Percentiles rank a stretch among this genome's conserved stretches.
Evolutionary conservation across 64 coral and sea anemone species (phyloP).

Genomic region (Cladopsammia gracilis): DNA sequence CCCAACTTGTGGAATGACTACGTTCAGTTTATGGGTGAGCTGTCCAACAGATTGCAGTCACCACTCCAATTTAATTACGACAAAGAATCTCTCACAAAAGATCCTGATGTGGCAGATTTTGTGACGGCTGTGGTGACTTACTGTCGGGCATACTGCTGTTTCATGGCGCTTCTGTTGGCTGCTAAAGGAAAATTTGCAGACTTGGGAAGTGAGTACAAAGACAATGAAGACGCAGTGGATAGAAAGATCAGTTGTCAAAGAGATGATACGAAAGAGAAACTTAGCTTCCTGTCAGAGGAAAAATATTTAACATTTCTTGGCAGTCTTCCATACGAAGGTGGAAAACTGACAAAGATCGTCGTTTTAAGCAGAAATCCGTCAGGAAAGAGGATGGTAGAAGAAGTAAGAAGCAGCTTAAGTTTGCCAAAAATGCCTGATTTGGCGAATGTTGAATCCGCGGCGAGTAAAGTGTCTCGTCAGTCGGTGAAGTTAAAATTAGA

Average conservation of each 20-base stretch:
- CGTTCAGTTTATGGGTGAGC: constrained; percentile 44
- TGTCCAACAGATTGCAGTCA: constrained; percentile 23
- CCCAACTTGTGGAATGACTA: constrained; percentile 36
- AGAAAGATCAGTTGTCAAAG: background rate
- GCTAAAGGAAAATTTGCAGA: constrained; percentile 29
- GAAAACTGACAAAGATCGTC: constrained; percentile 61
- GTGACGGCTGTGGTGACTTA: constrained; percentile 42
- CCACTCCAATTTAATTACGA: constrained; percentile 35
- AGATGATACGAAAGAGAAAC: constrained; percentile 7
- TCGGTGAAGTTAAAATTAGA: background rate
- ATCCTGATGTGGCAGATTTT: constrained; percentile 51
- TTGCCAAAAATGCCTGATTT: constrained; percentile 6
- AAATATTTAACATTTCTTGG: constrained; percentile 46
- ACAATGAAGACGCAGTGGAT: background rate
- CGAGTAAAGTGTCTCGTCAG: background rate
- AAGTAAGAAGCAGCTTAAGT: background rate
- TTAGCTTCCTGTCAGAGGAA: constrained; percentile 31
- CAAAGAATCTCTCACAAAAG: background rate
- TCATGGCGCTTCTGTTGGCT: constrained; percentile 30
- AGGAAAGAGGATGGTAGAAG: background rate
- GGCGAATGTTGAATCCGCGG: background rate
- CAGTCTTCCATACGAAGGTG: constrained; percentile 13
- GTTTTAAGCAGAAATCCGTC: background rate
- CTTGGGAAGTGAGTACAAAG: background rate
- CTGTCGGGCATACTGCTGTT: constrained; percentile 29